Evolutionary conservation across 2,888 invertebrate species (phyloP).

Genomic region (Hartigia nigra): DNA sequence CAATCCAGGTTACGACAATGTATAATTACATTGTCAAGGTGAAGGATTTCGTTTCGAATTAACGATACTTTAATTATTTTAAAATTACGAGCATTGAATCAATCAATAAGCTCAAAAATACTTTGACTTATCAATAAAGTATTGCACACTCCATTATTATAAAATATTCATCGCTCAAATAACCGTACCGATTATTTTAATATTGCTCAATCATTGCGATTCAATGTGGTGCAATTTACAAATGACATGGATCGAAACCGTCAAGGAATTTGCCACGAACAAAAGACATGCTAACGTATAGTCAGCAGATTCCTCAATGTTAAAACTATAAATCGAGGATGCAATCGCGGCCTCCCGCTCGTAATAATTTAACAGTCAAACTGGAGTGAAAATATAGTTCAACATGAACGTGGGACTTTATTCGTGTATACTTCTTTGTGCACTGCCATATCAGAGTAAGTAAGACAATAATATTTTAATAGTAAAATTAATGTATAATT

Average conservation of each 20-base stretch:
- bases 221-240: slow-evolving; percentile 4
- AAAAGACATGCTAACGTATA: neutral
- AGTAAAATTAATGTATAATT: neutral
- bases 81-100: neutral
- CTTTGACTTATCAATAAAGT: neutral
- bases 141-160: no score
- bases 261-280: slow-evolving; percentile 12
- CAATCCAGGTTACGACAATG: slow-evolving; percentile 23
- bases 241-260: neutral
- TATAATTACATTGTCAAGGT: slow-evolving; percentile 51
- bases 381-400: neutral
- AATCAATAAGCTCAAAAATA: neutral
- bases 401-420: slow-evolving; percentile 15
- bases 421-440: slow-evolving; percentile 17
- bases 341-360: neutral
- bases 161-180: neutral
- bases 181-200: neutral
- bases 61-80: neutral
- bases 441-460: neutral
- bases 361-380: neutral
- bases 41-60: slow-evolving; percentile 38
- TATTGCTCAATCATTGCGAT: neutral
- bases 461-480: neutral
- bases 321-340: slow-evolving; percentile 29
- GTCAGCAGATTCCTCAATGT: slow-evolving; percentile 35